Conservation (phyloP, 1,140 invertebrate species). For the Microplitis demolitor region DNA sequence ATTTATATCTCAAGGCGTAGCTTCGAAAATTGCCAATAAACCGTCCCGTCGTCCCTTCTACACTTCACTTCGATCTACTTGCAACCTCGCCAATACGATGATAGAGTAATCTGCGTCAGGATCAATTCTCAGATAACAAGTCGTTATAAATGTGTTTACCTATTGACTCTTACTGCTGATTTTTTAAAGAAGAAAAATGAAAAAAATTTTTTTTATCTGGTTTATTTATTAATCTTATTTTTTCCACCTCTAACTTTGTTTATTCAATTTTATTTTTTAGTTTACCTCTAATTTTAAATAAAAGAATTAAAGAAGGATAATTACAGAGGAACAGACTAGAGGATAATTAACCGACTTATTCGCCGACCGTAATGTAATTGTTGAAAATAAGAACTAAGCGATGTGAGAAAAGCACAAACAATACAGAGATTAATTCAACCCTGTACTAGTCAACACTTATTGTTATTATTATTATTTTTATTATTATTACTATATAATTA, state of each 20-base stretch:
- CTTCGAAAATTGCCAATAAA: constrained; percentile 46
- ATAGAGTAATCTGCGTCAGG: neutral
- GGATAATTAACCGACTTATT: neutral
- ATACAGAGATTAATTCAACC: constrained; percentile 2
- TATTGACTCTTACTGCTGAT: neutral
- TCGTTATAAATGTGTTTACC: neutral
- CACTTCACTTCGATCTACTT: neutral
- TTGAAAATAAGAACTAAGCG: neutral
- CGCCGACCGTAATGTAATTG: neutral
- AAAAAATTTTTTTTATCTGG: no score
- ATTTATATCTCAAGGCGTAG: constrained; percentile 35
- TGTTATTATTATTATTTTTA: no score
- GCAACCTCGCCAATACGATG: neutral
- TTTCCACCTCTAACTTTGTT: no score
- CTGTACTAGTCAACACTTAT: no score
- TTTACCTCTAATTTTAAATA: neutral
- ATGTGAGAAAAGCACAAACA: neutral
- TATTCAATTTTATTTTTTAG: no score
- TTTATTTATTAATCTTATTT: no score
- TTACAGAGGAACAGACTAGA: neutral
- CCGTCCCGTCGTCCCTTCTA: neutral
- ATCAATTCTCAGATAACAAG: neutral
- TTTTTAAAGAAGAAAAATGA: no score
- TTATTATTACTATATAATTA: neutral
- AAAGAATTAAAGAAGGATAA: neutral